Percentiles rank a stretch among this genome's conserved stretches.
These are phyloP conservation scores for Chiloscyllium plagiosum DNA, from an alignment of 2,113 vertebrate genomes.

Conservation along the genomic window DNA sequence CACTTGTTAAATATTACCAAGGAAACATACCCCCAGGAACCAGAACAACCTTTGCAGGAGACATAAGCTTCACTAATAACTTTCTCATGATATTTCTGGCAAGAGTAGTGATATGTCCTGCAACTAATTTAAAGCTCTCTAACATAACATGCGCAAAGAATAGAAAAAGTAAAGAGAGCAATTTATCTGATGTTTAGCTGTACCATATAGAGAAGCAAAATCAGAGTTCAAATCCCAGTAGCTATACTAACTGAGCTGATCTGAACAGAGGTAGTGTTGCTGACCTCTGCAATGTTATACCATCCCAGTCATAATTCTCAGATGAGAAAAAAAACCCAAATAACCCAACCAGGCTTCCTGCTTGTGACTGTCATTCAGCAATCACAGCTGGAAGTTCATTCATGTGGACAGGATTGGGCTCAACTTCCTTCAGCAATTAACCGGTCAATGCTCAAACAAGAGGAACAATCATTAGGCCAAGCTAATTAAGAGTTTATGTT, in stretches of 20 bases:
- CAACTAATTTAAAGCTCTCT: neutral
- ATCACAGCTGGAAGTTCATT: neutral
- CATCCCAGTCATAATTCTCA: neutral
- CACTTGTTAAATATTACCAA: constrained; percentile 6
- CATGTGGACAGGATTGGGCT: neutral
- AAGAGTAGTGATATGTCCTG: neutral
- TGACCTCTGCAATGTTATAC: neutral
- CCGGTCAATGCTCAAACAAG: neutral
- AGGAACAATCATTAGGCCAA: neutral
- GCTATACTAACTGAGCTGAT: neutral
- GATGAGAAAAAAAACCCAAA: neutral
- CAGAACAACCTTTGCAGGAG: neutral
- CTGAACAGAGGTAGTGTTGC: neutral
- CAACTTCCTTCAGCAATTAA: neutral
- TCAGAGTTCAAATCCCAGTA: neutral
- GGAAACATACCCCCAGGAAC: neutral
- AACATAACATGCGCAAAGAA: neutral
- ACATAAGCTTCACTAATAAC: neutral
- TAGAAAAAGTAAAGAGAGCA: neutral
- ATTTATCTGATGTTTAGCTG: neutral
- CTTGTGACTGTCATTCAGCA: neutral
- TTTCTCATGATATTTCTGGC: neutral
- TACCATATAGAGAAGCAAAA: neutral
- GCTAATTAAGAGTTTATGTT: neutral
- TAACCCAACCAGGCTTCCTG: neutral